Evolutionary conservation across 2,888 invertebrate genomes (phyloP), one percentile per base, ranked within the genome.

Genomic region (Apomyelois bistriatella): DNA sequence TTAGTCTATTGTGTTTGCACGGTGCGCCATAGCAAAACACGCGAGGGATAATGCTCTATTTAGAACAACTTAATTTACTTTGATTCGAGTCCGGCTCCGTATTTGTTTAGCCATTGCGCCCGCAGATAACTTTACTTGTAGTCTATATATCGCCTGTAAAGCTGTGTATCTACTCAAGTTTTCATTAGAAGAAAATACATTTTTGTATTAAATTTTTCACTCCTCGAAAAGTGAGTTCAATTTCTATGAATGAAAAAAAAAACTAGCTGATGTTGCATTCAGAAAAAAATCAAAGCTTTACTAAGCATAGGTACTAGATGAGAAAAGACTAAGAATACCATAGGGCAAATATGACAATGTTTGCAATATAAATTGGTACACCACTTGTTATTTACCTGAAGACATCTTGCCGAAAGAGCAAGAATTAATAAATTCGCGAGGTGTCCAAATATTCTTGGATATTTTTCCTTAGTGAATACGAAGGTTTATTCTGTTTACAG

Each of bases 51-150:
- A 65, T 70, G 63, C 66, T 70, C 64, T 60, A 62, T 70, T 76
- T 66, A 64, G 63, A 66, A 62, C 65, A 66, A 70, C 64, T 74
- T 77, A 63, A 66, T 76, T 72, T 72, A 72, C 67, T 76, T 74
- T 70, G 67, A 73, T 72, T 71, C 68, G 58, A 66, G 70, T 75
- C 76, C 69, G 66, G 72, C 78, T 79, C 76, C 71, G 78, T 85
- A 82, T 85, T 85, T 86, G 75, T 74, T 72, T 71, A 72, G 68
- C 71, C 72, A 74, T 75, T 72, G 71, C 70, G 71, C 85, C 85
- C 83, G 83, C 84, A 85, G 80, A 85, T 79, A 85, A 85, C 72
- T 86, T 85, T 70, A 64, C 71, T 72, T 58, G 69, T 65, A 70
- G 72, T 70, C 63, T 59, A 65, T 75, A 79, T 76, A 71, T 77